A percentile compares a stretch with the other conserved stretches of the same genome.
These are phyloP conservation scores for Pocillopora meandrina DNA, from an alignment of 92 coral and sea anemone species.

Conservation along the genomic window DNA sequence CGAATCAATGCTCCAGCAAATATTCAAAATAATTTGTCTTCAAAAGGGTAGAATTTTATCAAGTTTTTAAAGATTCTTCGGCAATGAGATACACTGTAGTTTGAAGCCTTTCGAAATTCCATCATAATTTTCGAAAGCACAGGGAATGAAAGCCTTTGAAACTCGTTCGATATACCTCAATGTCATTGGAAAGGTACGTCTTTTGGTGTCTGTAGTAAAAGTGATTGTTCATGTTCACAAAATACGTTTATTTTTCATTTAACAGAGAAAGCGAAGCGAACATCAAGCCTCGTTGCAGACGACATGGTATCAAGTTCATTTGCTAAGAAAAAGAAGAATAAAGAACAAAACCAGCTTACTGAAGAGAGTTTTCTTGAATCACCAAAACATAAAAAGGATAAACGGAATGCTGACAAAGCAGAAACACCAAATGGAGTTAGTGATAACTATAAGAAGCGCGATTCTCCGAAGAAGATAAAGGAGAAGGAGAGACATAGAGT, in stretches of 20 bases:
- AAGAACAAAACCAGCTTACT: neutral
- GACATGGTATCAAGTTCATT: neutral
- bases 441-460: neutral
- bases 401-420: neutral
- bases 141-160: too few relatives aligned
- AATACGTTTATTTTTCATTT: neutral
- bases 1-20: too few relatives aligned
- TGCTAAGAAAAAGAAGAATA: neutral
- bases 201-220: neutral
- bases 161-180: neutral
- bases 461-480: slow-evolving; percentile 2
- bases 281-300: neutral
- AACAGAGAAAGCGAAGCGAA: neutral
- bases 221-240: neutral
- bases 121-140: too few relatives aligned
- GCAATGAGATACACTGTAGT: too few relatives aligned
- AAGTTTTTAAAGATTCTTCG: too few relatives aligned
- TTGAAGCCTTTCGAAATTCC: too few relatives aligned
- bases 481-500: slow-evolving; percentile 1
- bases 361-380: neutral
- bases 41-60: too few relatives aligned
- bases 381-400: neutral
- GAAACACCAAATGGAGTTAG: neutral
- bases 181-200: neutral
- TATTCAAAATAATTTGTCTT: too few relatives aligned